Base-by-base conservation (phyloP, 2,888 invertebrate genomes). In the Orchesella flavescens region DNA sequence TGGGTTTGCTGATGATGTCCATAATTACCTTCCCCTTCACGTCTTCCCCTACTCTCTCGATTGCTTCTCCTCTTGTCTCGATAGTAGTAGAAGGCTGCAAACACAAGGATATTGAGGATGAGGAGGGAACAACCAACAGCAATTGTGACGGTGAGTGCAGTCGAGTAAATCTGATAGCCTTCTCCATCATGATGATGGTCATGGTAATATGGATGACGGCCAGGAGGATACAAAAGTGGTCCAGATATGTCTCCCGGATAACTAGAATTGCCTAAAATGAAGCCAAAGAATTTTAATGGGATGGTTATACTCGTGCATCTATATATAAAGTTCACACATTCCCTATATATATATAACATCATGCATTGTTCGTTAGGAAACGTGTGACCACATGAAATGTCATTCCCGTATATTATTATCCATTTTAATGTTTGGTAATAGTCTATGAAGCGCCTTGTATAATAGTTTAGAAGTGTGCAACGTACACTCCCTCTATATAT, bases 121-220 rank as follows among this genome's bases (percentile, higher is more conserved):
- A 98, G 92, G 83, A 98, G 91, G 5, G 96, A 96, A 89, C 97
- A 97, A 55, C 98, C 98, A 86, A 98, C 97, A 66, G 97, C 97
- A 88, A 98, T 96, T 19, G 97, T 97, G 0, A 97, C 96, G 90
- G 96, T 96, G 13, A 97, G 91, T 1, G 97, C 97, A 3, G 97
- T 96, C 0, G 96, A 96, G 89, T 97, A 97, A 0, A 96, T 95
- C 0, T 96, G 95, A 89, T 96, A 96, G 0, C 88, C 88, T 72
- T 88, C 88, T 7, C 80, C 83, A 59, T 88, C 88, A n/a, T 59
- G 74, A 46, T 78, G 74, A 61, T 82, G 73, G 49, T 85, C 83
- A 44, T 66, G 66, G 63, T 85, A 84, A 44, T 77, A 77, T 15
- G 83, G 79, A 43, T 76, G 66, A 68, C 78, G 73, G 63, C 84